Evolutionary conservation across 2,888 invertebrate genomes (phyloP), one percentile per base, ranked within the genome.

Genomic region (Lepidochitona cinerea): DNA sequence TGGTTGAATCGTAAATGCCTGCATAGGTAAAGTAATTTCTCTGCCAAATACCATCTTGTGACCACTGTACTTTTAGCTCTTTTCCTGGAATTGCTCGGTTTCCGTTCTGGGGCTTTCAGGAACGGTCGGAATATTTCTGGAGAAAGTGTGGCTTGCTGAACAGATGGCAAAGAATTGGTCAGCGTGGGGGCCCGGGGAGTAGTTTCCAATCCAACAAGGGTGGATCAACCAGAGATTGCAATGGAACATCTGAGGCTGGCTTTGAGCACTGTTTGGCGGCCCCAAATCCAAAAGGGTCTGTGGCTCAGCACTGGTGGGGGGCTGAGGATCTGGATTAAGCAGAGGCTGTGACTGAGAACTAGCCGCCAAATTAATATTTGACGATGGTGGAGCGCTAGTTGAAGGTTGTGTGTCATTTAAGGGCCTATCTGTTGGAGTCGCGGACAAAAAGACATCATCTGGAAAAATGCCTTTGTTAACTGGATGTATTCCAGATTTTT

Each of bases 71-170:
- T 54, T 54, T 54, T 54, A 12, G 59, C 59, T 54, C 59, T 54
- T 54, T 54, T 54, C 23, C 59, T 7, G 9, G 59, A 54, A 54
- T 54, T 54, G 9, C 12, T 23, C 29, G 7, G 9, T 23, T 26
- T 54, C 59, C 59, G n/a, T 26, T 54, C 59, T 54, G 59, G 59
- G 23, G 59, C 59, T 54, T 54, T 54, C 7, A 23, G 59, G n/a
- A 54, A 54, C n/a, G 59, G 59, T 54, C 59, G 29, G 23, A 54
- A 12, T n/a, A 54, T 54, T n/a, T 54, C 59, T n/a, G 59, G 59
- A 54, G 59, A 54, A 54, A 54, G 29, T 54, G 59, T 26, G 12
- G 12, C 59, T 23, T 54, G 59, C 29, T n/a, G 12, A 7, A 54
- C 23, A n/a, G n/a, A n/a, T n/a, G n/a, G n/a, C n/a, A n/a, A n/a